These are phyloP conservation scores for Mastomys coucha DNA, from an alignment of 2,113 vertebrate species.

Conservation along the genomic window DNA sequence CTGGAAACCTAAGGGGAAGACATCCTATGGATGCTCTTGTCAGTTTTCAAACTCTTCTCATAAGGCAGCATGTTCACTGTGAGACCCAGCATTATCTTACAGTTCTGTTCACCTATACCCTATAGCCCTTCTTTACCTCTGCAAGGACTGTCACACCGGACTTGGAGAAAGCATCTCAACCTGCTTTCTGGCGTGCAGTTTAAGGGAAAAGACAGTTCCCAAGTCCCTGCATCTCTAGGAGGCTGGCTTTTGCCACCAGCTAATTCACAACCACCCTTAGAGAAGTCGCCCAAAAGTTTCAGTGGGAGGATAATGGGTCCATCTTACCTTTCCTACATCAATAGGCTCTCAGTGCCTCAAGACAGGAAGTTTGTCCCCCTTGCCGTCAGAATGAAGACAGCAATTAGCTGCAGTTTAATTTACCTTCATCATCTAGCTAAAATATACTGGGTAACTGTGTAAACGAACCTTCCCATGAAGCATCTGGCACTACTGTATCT, in stretches of 20 bases:
- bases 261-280: not conserved
- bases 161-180: not conserved
- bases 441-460: not conserved
- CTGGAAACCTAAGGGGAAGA: not conserved
- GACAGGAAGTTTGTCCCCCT: not conserved
- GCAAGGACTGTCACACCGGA: not conserved
- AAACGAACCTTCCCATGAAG: not conserved
- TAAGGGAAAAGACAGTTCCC: not conserved
- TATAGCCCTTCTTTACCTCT: not conserved
- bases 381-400: not conserved
- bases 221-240: not conserved
- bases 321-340: not conserved
- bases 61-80: not conserved
- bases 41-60: not conserved
- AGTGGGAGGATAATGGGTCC: not conserved
- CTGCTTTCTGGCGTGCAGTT: not conserved
- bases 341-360: conserved; percentile 2
- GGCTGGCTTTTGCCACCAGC: not conserved
- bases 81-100: not conserved
- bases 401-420: not conserved
- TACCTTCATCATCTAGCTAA: not conserved
- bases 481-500: not conserved
- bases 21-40: not conserved
- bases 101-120: not conserved
- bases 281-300: not conserved